Evolutionary conservation across 2,888 invertebrate species (phyloP).

Genomic region (Lottia scabra): DNA sequence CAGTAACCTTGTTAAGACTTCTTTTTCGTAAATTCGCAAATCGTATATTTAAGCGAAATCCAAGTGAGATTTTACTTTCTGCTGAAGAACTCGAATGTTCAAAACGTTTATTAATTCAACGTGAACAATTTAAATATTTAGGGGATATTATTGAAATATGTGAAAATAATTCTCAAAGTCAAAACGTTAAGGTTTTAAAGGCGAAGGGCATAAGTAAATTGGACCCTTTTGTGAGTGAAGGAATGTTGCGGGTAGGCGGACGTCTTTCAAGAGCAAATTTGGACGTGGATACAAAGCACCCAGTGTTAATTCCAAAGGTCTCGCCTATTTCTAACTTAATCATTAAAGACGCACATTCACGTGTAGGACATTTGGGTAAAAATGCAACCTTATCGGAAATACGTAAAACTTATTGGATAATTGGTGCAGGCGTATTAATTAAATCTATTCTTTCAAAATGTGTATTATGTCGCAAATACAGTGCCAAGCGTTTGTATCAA

Average conservation of each 20-base stretch:
- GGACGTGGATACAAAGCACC: constrained; percentile 18
- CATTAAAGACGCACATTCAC: constrained; percentile 17
- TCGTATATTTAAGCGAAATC: not conserved
- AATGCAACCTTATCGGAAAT: constrained; percentile 24
- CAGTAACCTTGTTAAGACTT: not conserved
- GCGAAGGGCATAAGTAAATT: constrained; percentile 13
- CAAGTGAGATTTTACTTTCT: not conserved
- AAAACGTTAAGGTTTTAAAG: constrained; percentile 6
- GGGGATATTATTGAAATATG: not conserved
- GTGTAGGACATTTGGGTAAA: constrained; percentile 24
- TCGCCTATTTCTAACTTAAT: constrained; percentile 26
- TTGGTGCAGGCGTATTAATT: constrained; percentile 19
- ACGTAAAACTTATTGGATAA: constrained; percentile 25
- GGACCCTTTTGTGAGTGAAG: constrained; percentile 17
- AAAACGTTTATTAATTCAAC: not conserved
- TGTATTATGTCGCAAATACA: constrained; percentile 20
- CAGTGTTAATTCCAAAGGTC: constrained; percentile 23
- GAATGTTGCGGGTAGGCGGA: constrained; percentile 21
- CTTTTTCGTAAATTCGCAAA: not conserved
- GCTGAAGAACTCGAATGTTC: not conserved
- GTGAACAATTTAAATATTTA: not conserved
- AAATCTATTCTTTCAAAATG: constrained; percentile 20
- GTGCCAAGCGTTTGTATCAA: constrained; percentile 15
- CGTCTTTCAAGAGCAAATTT: constrained; percentile 14
- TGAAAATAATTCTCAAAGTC: not conserved